Base-by-base conservation (phyloP, 2,888 invertebrate species). In the Spisula solida region DNA sequence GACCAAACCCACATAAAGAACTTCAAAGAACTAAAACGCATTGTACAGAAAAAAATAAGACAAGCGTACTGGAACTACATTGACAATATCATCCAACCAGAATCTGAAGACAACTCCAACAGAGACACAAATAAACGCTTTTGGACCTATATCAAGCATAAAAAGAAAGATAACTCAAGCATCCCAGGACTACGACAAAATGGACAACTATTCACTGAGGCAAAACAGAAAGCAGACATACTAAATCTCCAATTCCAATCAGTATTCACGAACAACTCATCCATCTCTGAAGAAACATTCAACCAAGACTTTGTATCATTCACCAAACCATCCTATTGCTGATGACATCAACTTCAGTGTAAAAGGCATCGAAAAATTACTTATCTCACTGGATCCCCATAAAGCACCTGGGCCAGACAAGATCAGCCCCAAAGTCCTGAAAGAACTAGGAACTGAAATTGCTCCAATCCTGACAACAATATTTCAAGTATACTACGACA, bases 31-130 rank as follows among this genome's bases (percentile, higher is more conserved):
- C 18, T 41, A 25, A 51, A 81, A 51, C 51, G 25, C 10, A 18
- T 29, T 18, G 51, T 56, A 0, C 70, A 83, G n/a, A 41, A 29
- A 12, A 51, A n/a, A 4, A 31, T 70, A 10, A 1, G 89, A 55
- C 34, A 83, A 31, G 89, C 82, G 16, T 91, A 89, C 56, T 89
- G 89, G 91, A 60, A 31, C 0, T 86, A 88, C 41, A 70, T 90
- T 47, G 80, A 89, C 25, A n/a, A 66, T 12, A 90, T 87, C 10
- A 16, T 85, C 0, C 55, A 81, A 79, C 81, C 81, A 48, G 25
- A 84, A 34, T 29, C 41, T 16, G 79, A 55, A n/a, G 81, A 81
- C n/a, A 48, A 47, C 18, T 66, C 20, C n/a, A 60, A 80, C 18
- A 5, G 12, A 6, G 1, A 12, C 55, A 55, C 25, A 16, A 56